Conservation (phyloP, 2,797 vertebrate species). For the Chloroceryle amazona region DNA sequence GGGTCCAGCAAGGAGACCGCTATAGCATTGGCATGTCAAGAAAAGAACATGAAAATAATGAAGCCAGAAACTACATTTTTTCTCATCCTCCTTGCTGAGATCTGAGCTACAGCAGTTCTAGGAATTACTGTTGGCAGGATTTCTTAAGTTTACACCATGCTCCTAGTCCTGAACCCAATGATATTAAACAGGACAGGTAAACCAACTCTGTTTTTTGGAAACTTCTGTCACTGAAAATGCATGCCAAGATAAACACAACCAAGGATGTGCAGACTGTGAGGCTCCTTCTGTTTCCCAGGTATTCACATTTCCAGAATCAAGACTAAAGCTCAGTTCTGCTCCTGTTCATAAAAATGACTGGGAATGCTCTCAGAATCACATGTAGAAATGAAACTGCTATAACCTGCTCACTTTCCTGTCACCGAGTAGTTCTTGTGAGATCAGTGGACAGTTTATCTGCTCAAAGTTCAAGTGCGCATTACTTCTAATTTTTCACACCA, state of each 20-base stretch:
- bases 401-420: not conserved
- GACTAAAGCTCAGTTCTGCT: not conserved
- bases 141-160: not conserved
- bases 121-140: not conserved
- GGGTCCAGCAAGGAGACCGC: not conserved
- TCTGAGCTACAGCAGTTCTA: not conserved
- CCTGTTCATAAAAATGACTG: not conserved
- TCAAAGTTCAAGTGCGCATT: not conserved
- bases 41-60: not conserved
- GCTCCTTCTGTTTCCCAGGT: not conserved
- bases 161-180: not conserved
- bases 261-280: not conserved
- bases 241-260: not conserved
- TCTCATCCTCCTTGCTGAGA: not conserved
- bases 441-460: not conserved
- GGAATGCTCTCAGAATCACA: not conserved
- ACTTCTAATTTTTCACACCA: not conserved
- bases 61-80: not conserved
- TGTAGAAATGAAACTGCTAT: not conserved
- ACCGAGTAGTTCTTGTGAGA: not conserved
- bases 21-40: not conserved
- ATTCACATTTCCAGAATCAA: not conserved
- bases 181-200: conserved; percentile 16
- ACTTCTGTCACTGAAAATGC: not conserved
- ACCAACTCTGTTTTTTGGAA: not conserved